Percentiles rank a stretch among this genome's conserved stretches.
Evolutionary conservation across 1,140 invertebrate genomes (phyloP).

Genomic region (Drosophila burlai): DNA sequence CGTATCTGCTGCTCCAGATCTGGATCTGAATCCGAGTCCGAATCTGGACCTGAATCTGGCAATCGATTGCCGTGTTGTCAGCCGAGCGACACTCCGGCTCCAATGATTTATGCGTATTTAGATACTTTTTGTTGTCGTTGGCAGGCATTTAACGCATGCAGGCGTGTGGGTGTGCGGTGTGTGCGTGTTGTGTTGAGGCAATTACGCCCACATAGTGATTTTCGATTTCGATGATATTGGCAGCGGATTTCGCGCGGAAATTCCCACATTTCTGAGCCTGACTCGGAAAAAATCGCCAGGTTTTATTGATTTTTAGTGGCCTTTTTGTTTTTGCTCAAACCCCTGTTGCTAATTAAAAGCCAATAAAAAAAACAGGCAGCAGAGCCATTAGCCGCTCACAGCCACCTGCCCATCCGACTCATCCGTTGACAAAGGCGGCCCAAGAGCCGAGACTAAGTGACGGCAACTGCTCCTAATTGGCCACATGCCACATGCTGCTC

Average conservation of each 20-base stretch:
- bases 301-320: constrained; percentile 26
- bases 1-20: constrained; percentile 75
- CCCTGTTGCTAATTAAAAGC: constrained; percentile 57
- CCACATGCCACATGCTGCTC: constrained; percentile 29
- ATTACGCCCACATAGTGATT: constrained; percentile 72
- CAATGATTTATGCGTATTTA: constrained; percentile 76
- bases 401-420: constrained; percentile 30
- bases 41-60: constrained; percentile 62
- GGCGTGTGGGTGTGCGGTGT: constrained; percentile 38
- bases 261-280: constrained; percentile 62
- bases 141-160: constrained; percentile 67
- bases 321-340: constrained; percentile 14
- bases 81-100: constrained; percentile 65
- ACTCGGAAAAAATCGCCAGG: constrained; percentile 61
- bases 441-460: constrained; percentile 44
- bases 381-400: constrained; percentile 39
- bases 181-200: constrained; percentile 64
- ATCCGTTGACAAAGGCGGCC: constrained; percentile 44
- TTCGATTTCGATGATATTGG: constrained; percentile 62
- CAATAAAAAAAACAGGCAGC: constrained; percentile 51
- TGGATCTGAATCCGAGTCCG: constrained; percentile 52
- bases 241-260: constrained; percentile 62
- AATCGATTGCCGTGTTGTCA: constrained; percentile 71
- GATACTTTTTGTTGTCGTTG: constrained; percentile 61
- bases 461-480: constrained; percentile 56